Evolutionary conservation across 2,113 vertebrate genomes (phyloP).

Genomic region (Meles meles): DNA sequence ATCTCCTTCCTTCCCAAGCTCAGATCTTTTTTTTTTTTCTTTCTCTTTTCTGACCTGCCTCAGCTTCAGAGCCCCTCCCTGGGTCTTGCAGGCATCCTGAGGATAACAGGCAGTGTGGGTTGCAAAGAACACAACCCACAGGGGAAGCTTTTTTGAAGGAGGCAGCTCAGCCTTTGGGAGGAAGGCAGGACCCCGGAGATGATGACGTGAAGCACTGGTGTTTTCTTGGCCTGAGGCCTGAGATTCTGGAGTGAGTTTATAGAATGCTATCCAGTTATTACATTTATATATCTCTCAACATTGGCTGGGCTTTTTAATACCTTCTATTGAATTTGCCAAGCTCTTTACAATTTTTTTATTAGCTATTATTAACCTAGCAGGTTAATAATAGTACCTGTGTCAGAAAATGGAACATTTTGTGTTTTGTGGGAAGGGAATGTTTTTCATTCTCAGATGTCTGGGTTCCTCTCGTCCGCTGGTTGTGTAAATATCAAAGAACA

Average conservation of each 20-base stretch:
- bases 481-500: constrained; percentile 2
- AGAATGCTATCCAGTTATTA: not conserved
- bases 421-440: not conserved
- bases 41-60: not conserved
- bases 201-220: not conserved
- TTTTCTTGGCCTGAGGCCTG: not conserved
- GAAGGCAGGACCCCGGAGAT: not conserved
- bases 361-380: not conserved
- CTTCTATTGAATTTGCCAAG: constrained; percentile 12
- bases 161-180: not conserved
- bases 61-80: not conserved
- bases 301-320: not conserved
- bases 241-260: not conserved
- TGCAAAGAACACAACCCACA: not conserved
- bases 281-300: not conserved
- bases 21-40: not conserved
- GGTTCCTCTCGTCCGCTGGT: not conserved
- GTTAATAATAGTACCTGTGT: not conserved
- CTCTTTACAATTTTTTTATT: not conserved
- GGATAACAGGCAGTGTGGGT: not conserved
- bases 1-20: not conserved
- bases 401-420: not conserved
- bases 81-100: not conserved
- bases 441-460: constrained; percentile 15
- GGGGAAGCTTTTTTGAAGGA: not conserved